Base-by-base conservation (phyloP, 2,797 vertebrate genomes). In the Parotocinclus haroldoi region DNA sequence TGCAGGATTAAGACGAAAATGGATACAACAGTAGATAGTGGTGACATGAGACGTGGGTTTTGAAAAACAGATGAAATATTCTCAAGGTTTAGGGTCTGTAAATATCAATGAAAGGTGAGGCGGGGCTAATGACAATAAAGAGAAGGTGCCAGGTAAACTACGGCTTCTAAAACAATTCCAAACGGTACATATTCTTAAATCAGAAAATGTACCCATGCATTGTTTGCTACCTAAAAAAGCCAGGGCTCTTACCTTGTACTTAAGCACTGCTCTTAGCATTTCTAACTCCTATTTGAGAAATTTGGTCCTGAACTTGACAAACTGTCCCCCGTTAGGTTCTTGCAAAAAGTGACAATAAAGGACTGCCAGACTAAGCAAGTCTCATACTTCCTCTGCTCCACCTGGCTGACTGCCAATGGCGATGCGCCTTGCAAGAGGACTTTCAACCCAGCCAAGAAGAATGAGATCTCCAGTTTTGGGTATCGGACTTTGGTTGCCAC, bases 391-490 rank as follows among this genome's bases (percentile, higher is more conserved):
- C 73, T 92, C 36, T 93, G 91, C 67, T 78, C 82, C 56, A 85
- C 89, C 49, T 93, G 92, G 92, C 74, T 93, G 63, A 87, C 86
- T 10, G 77, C 84, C 7, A 79, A 52, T 1, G 89, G 86, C 37
- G 89, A 90, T 0, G 80, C 83, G 19, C 70, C 79, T 16, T 86
- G 77, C 45, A 90, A 89, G 74, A 91, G 85, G 73, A 89, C 82
- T 0, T 91, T 93, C 73, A 86, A 85, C 40, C 80, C 80, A 10
- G 91, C 92, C 14, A 88, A 86, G 78, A 90, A 44, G 66, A 88
- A 89, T 8, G 91, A 93, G 76, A 80, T 93, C 1, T 66, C 85
- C 80, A 89, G 90, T 80, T 93, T 93, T 79, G 90, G 90, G 92
- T 93, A 76, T 27, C 5, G 60, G 61, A 11, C 48, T 10, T 9